phyloP scores from a whole-genome alignment of 2,888 invertebrate genomes.

The Folsomia manolachei region DNA sequence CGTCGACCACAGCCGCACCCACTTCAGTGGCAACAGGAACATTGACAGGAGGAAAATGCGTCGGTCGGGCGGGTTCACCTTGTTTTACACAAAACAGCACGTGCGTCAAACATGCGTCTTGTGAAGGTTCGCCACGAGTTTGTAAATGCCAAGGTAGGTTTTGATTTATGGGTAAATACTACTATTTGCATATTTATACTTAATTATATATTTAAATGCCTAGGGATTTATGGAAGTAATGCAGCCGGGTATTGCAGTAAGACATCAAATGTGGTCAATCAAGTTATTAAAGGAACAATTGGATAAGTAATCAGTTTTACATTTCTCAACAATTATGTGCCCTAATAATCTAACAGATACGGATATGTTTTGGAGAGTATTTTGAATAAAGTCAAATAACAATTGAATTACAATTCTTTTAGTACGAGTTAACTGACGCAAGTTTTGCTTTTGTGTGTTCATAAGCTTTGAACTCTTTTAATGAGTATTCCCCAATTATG shows the following conservation, averaged over 20 bases:
- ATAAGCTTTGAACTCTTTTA: conserved; percentile 22
- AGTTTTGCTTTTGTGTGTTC: conserved; percentile 33
- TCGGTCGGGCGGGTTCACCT: conserved; percentile 39
- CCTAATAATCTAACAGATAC: no score
- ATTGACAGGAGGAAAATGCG: conserved; percentile 33
- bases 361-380: no score
- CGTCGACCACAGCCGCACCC: conserved; percentile 20
- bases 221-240: conserved; percentile 40
- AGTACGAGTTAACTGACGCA: conserved; percentile 17
- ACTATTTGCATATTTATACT: no score
- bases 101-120: conserved; percentile 39
- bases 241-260: conserved; percentile 36
- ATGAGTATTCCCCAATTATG: conserved; percentile 11
- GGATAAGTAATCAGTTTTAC: conserved; percentile 20
- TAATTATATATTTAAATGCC: no score
- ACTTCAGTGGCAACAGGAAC: conserved; percentile 10
- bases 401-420: background rate
- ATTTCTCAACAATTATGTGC: background rate
- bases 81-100: conserved; percentile 37
- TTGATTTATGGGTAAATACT: no score
- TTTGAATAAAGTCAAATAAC: background rate
- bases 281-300: conserved; percentile 37
- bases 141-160: conserved; percentile 45
- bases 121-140: conserved; percentile 32
- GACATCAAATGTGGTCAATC: conserved; percentile 31